Base-by-base conservation (phyloP, 2,113 vertebrate species). In the Calidris pygmaea region DNA sequence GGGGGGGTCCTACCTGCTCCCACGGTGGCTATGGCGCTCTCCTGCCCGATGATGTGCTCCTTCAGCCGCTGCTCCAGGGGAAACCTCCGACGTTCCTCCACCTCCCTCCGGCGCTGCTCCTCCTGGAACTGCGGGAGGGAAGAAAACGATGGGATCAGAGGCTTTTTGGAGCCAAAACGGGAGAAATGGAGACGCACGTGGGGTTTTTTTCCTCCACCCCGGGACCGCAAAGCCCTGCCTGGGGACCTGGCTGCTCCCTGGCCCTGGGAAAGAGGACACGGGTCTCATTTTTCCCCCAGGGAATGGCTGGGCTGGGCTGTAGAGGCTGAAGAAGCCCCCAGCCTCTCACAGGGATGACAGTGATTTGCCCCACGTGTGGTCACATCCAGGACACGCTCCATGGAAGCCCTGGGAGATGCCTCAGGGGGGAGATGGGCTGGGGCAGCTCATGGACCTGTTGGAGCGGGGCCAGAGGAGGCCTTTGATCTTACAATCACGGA, bases 11-110 rank as follows among this genome's bases (percentile, higher is more conserved):
- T 97, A 99, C 99, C 99, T 88, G 99, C 99, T 65, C 98, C 99
- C 41, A 99, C 99, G 0, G 98, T 99, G 65, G 98, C 98, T 41
- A 99, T 99, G 95, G 99, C 99, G 14, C 97, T 98, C 97, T 99
- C 99, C 96, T 99, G 99, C 41, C 99, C 99, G 8, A 99, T 99
- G 97, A 99, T 99, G 87, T 99, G 98, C 88, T 99, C 99, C 96
- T 98, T 98, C 82, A 99, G 98, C 71, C 99, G 97, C 95, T 98
- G 98, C 98, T 99, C 99, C 90, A 99, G 96, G 10, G 99, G 99
- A 72, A 99, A 99, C 74, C 98, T 98, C 68, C 99, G 98, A 66
- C 99, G 98, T 87, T 99, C 98, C 87, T 98, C 98, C 1, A 98
- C 97, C 83, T 99, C 99, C 22, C 97, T 97, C 73, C 96, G 97